Evolutionary conservation across 2,888 invertebrate species (phyloP).

Genomic region (Macropis europaea): DNA sequence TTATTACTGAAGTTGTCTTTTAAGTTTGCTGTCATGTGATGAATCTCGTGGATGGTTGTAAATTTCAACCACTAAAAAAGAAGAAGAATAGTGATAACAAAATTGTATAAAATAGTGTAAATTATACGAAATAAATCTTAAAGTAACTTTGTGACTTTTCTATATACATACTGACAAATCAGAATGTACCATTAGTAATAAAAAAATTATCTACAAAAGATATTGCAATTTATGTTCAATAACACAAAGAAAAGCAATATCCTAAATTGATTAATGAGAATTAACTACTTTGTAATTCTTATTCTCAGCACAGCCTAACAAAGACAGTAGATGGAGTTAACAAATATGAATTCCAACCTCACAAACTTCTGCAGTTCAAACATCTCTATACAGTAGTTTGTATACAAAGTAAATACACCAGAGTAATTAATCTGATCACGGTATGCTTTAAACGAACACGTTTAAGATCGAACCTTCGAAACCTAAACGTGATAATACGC

Average conservation of each 20-base stretch:
- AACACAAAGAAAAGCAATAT: background rate
- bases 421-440: background rate
- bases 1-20: too few relatives aligned
- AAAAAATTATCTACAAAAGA: too few relatives aligned
- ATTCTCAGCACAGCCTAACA: slow-evolving; percentile 14
- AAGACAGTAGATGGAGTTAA: slow-evolving; percentile 12
- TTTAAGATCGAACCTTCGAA: background rate
- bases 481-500: background rate
- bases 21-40: too few relatives aligned
- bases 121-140: too few relatives aligned
- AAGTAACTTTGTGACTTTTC: too few relatives aligned
- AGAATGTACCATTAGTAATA: too few relatives aligned
- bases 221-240: background rate
- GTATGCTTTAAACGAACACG: background rate
- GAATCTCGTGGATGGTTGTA: too few relatives aligned
- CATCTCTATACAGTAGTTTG: background rate
- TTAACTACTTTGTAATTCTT: background rate
- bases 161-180: too few relatives aligned
- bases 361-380: background rate
- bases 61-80: too few relatives aligned
- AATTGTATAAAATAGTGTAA: too few relatives aligned
- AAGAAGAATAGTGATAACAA: too few relatives aligned
- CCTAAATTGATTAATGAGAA: background rate
- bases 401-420: background rate
- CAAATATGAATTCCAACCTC: slow-evolving; percentile 16